phyloP scores from a whole-genome alignment of 2,888 invertebrate species.

The Pristionchus entomophagus region DNA sequence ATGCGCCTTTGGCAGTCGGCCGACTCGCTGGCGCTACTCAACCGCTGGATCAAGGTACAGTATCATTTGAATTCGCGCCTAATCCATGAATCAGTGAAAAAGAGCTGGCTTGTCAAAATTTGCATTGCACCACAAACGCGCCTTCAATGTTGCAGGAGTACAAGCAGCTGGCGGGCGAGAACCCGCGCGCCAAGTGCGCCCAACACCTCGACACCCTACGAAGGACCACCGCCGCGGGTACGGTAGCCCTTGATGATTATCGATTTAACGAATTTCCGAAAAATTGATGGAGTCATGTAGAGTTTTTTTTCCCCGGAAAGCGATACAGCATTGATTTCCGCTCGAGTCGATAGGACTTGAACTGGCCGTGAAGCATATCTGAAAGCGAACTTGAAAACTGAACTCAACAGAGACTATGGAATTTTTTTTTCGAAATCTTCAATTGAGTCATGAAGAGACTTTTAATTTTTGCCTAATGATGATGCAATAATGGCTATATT shows the following conservation, averaged over 20 bases:
- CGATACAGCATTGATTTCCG: too few relatives aligned
- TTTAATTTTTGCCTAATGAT: neutral
- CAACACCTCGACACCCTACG: conserved; percentile 57
- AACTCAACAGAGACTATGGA: too few relatives aligned
- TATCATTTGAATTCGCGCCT: neutral
- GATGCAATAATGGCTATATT: neutral
- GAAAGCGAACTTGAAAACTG: too few relatives aligned
- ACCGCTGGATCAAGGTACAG: conserved; percentile 66
- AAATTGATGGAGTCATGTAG: neutral
- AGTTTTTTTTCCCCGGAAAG: too few relatives aligned
- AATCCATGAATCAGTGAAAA: neutral
- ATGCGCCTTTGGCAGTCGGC: conserved; percentile 53
- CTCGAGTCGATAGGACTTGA: too few relatives aligned
- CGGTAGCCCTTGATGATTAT: neutral
- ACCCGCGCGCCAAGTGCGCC: conserved; percentile 62
- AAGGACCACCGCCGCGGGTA: conserved; percentile 48
- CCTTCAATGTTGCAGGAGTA: conserved; percentile 56
- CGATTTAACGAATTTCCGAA: neutral
- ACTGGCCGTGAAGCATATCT: too few relatives aligned
- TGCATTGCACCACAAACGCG: neutral
- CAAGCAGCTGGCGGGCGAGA: conserved; percentile 64
- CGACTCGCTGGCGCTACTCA: conserved; percentile 65
- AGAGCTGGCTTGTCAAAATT: neutral
- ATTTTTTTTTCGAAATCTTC: too few relatives aligned
- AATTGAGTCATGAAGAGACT: too few relatives aligned